A percentile compares a stretch with the other conserved stretches of the same genome.
phyloP scores from a whole-genome alignment of 2,888 invertebrate species.

The Mythimna vitellina region DNA sequence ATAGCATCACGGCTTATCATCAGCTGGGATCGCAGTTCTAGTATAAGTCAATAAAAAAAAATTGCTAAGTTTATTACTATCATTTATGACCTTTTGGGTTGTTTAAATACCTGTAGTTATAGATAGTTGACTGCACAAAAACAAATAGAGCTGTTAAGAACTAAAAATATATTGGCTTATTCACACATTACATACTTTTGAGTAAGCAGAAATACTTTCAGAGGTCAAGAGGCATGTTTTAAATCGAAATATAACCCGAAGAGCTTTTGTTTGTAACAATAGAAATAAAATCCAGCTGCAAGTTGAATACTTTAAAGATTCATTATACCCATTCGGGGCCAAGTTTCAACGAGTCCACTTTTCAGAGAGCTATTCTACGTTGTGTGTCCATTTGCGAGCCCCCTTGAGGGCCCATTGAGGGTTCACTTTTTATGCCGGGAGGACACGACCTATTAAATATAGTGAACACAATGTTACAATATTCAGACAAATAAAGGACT shows the following conservation, averaged over 20 bases:
- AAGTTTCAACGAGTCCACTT: slow-evolving; percentile 47
- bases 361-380: slow-evolving; percentile 43
- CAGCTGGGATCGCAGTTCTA: no score
- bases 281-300: slow-evolving; percentile 43
- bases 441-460: slow-evolving; percentile 15
- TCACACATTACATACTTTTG: not conserved
- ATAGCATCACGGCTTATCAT: no score
- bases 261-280: slow-evolving; percentile 28
- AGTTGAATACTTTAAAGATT: slow-evolving; percentile 46
- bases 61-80: not conserved
- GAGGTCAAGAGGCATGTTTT: slow-evolving; percentile 7
- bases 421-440: slow-evolving; percentile 27
- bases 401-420: slow-evolving; percentile 33
- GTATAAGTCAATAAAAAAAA: no score
- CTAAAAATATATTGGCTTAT: no score
- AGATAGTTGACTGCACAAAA: not conserved
- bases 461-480: slow-evolving; percentile 9
- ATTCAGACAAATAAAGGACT: not conserved
- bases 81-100: not conserved
- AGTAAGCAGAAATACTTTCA: slow-evolving; percentile 10
- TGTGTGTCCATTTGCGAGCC: slow-evolving; percentile 52
- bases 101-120: not conserved
- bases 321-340: slow-evolving; percentile 48
- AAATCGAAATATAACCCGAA: slow-evolving; percentile 24
- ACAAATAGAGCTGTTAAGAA: not conserved